Evolutionary conservation across 2,888 invertebrate genomes (phyloP), one percentile per base, ranked within the genome.

Genomic region (Eupithecia centaureata): DNA sequence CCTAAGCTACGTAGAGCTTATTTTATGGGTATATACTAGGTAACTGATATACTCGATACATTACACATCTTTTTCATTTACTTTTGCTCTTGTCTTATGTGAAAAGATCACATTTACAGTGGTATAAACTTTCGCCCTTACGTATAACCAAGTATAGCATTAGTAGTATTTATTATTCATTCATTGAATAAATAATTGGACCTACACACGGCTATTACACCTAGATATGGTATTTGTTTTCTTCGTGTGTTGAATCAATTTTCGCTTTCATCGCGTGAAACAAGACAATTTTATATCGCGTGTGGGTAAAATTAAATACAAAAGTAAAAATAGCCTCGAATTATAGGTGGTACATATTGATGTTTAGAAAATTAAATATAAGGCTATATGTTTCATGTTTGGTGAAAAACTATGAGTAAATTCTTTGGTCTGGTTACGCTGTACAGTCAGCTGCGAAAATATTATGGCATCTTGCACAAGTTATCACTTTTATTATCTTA

Each of bases 251-350:
- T 52, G 18, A 15, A 30, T 32, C 30, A 30, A 57, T 68, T 72
- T 73, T 71, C 67, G 69, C 73, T 71, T 71, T 67, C 47, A 51
- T 71, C 65, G 71, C 71, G 67, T 73, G 73, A 58, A 69, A 52
- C 25, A 18, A 63, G 28, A 1, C 27, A 42, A 63, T 65, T 59
- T 57, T 59, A 25, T 32, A 62, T 61, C 32, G 67, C 63, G 63
- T 63, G 65, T 51, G n/a, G 22, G 47, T 22, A 10, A 47, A 47
- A n/a, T n/a, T 5, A 30, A 3, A 42, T 2, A 18, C 18, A 10
- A 18, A 42, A 18, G 42, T 25, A 25, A 25, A 15, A 22, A 52
- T 27, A 51, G 28, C 13, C 15, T 52, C 32, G 32, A 52, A 52
- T 51, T 32, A 61, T 25, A 32, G n/a, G n/a, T 52, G 33, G 51